Base-by-base conservation (phyloP, 1,140 invertebrate genomes). In the Drosophila nigromelanica region DNA sequence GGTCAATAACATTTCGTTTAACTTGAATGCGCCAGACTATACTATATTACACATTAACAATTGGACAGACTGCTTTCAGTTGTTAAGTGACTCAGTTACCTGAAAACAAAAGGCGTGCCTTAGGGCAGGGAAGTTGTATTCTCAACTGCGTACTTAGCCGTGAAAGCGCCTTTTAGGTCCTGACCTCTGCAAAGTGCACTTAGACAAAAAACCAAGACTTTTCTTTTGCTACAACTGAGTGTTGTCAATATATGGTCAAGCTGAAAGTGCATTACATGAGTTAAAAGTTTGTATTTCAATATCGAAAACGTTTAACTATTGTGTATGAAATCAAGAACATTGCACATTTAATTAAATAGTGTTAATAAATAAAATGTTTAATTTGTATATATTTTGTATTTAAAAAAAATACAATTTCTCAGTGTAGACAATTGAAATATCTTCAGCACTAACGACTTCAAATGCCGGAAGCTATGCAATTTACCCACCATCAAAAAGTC, bases 31-130 rank as follows among this genome's bases (percentile, higher is more conserved):
- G 45, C 10, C 27, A 62, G 45, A 39, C 50, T 30, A 10, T 5
- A 33, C 54, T 66, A 55, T 33, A 52, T 56, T 62, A 80, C 80
- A 78, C 76, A 77, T 83, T 72, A 78, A 75, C 59, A 78, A 78
- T 85, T 87, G 8, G n/a, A 7, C 39, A 48, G 47, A 37, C 51
- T 56, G n/a, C 27, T 40, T 15, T 55, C 11, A 67, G 24, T 15
- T 59, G 55, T 59, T 33, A 55, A 52, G 37, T 40, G 27, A 61
- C 59, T 67, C 37, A 51, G 55, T 39, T 43, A 15, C n/a, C 12
- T 37, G 10, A 21, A 60, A 15, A 59, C 47, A 68, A 43, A 40
- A 59, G 45, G 12, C 0, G 43, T n/a, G 24, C 68, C 45, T 2
- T 1, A 37, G 52, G 68, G 8, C 61, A 50, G 45, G 52, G 51